These are phyloP conservation scores for Pachypsylla venusta DNA, from an alignment of 1,140 invertebrate species.

Conservation along the genomic window DNA sequence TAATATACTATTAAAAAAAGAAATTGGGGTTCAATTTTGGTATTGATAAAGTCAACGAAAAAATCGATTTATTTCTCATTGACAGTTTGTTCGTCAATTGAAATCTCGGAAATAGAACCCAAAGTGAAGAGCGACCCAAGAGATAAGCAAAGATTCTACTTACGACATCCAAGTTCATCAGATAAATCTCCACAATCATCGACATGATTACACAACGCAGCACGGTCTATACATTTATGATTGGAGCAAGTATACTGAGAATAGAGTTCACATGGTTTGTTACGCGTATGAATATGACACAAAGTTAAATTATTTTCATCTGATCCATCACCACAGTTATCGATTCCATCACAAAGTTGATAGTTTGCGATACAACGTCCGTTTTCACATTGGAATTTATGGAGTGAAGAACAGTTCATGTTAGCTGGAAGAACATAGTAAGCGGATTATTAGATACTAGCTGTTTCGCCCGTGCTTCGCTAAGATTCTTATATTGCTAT, in stretches of 20 bases:
- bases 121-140: conserved; percentile 3
- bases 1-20: too few species aligned
- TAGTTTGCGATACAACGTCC: conserved; percentile 73
- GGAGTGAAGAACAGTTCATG: conserved; percentile 62
- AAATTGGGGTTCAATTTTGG: too few species aligned
- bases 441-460: too few species aligned
- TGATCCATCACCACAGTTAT: conserved; percentile 85
- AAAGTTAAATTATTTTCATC: conserved; percentile 87
- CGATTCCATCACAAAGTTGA: conserved; percentile 65
- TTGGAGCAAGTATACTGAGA: conserved; percentile 80
- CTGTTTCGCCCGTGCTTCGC: too few species aligned
- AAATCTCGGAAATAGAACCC: not conserved
- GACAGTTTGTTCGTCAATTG: not conserved
- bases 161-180: conserved; percentile 80
- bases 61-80: too few species aligned
- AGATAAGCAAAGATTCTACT: conserved; percentile 28
- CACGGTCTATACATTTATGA: conserved; percentile 67
- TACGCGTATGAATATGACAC: conserved; percentile 40
- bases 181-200: conserved; percentile 71
- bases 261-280: conserved; percentile 53
- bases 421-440: too few species aligned
- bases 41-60: too few species aligned
- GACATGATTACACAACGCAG: conserved; percentile 65
- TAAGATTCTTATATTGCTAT: too few species aligned
- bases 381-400: conserved; percentile 76